These are phyloP conservation scores for Himantopus leucocephalus DNA, from an alignment of 2,113 vertebrate genomes.

Conservation along the genomic window DNA sequence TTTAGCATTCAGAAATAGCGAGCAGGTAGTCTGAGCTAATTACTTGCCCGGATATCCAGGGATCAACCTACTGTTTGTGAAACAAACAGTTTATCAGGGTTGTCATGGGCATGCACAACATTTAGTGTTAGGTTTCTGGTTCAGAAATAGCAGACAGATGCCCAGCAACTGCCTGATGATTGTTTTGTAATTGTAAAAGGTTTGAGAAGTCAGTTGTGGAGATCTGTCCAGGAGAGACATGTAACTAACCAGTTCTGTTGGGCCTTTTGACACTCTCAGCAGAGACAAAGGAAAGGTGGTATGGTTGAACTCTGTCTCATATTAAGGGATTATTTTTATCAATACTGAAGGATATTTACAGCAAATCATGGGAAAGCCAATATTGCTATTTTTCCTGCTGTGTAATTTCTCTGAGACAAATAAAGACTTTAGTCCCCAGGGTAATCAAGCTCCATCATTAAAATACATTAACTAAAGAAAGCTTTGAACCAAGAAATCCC, in stretches of 20 bases:
- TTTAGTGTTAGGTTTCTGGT: background rate
- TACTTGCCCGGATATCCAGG: background rate
- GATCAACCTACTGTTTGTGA: background rate
- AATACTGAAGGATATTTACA: background rate
- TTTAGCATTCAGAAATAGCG: background rate
- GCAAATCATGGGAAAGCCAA: background rate
- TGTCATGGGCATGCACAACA: background rate
- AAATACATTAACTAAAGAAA: background rate
- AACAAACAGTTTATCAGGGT: background rate
- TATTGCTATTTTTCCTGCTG: background rate
- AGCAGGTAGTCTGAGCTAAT: background rate
- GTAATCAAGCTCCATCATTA: background rate
- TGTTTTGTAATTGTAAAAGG: background rate
- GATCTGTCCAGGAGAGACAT: background rate
- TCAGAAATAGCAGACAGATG: conserved; percentile 6
- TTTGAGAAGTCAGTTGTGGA: background rate
- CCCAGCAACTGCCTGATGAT: background rate
- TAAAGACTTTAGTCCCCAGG: background rate
- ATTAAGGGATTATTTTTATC: background rate
- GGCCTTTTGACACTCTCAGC: background rate
- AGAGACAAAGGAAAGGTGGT: background rate
- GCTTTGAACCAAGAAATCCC: background rate
- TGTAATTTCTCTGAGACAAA: background rate
- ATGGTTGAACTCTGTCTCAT: background rate
- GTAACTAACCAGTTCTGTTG: background rate